Evolutionary conservation across 2,797 vertebrate species (phyloP).

Genomic region (Chrysocyon brachyurus): DNA sequence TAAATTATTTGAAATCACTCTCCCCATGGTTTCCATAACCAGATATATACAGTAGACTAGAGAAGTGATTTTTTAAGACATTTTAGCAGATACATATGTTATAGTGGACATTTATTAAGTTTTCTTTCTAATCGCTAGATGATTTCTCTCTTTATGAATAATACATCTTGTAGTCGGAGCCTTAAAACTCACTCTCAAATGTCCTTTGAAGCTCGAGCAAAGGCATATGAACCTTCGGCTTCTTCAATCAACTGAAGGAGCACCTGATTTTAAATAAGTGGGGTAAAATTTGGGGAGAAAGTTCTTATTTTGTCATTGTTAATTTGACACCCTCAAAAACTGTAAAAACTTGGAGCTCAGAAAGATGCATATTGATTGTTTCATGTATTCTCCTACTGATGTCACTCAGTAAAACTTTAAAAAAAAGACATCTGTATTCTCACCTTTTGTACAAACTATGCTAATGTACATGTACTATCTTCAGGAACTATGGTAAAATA

Average conservation of each 20-base stretch:
- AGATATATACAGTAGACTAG: not conserved
- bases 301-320: not conserved
- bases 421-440: not conserved
- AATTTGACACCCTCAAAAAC: not conserved
- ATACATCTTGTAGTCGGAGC: not conserved
- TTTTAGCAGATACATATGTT: not conserved
- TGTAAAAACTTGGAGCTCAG: not conserved
- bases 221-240: not conserved
- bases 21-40: not conserved
- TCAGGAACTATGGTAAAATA: conserved; percentile 8
- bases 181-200: not conserved
- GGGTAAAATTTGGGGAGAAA: not conserved
- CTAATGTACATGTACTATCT: not conserved
- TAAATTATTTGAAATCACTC: conserved; percentile 8
- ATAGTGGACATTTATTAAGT: not conserved
- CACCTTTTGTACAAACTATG: not conserved
- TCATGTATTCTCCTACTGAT: not conserved
- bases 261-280: conserved; percentile 35
- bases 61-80: not conserved
- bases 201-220: not conserved
- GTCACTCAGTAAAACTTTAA: not conserved
- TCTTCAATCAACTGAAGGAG: not conserved
- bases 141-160: conserved; percentile 7
- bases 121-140: not conserved
- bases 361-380: not conserved